Percentiles rank a stretch among this genome's conserved stretches.
Evolutionary conservation across 2,797 vertebrate species (phyloP).

Genomic region (Petrocephalus schoutedeni): DNA sequence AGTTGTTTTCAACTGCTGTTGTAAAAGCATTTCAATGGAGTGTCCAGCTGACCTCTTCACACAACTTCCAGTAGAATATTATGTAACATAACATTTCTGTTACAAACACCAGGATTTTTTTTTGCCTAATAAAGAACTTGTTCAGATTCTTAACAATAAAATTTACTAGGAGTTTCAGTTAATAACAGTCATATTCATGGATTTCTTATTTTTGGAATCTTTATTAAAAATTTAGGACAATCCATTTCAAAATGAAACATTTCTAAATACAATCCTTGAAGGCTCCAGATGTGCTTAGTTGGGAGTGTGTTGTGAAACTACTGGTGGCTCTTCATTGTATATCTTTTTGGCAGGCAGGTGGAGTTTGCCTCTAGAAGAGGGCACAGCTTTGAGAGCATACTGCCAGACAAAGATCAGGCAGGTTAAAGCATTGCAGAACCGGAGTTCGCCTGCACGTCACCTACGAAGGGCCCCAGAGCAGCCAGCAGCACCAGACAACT

Average conservation of each 20-base stretch:
- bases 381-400: slow-evolving; percentile 22
- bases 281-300: not conserved
- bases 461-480: not conserved
- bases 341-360: not conserved
- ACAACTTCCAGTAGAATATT: not conserved
- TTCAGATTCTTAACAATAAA: not conserved
- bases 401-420: slow-evolving; percentile 32
- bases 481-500: not conserved
- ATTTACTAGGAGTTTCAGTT: not conserved
- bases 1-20: not conserved
- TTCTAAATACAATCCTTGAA: not conserved
- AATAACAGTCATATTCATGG: not conserved
- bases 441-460: not conserved
- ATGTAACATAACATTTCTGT: too few species aligned
- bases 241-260: slow-evolving; percentile 1
- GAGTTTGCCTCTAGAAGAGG: slow-evolving; percentile 29
- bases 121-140: not conserved
- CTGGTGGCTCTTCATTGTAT: not conserved
- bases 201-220: not conserved
- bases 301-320: not conserved
- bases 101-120: not conserved
- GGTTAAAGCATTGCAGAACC: slow-evolving; percentile 20
- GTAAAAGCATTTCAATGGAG: not conserved
- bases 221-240: not conserved
- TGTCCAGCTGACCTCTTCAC: not conserved